Conservation (phyloP, 2,888 invertebrate species). For the Mimas tiliae region DNA sequence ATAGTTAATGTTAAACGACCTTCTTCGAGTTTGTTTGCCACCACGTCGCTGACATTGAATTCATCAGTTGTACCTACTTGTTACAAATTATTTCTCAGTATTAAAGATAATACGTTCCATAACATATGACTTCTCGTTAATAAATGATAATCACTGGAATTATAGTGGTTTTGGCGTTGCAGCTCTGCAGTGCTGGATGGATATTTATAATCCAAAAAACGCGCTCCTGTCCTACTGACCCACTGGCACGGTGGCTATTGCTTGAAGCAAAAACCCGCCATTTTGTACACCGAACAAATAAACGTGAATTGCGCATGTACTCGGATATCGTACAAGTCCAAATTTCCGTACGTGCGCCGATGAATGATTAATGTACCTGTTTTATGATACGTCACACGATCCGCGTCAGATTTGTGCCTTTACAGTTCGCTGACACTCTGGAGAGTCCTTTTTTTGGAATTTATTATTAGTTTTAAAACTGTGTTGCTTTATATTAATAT, state of each 20-base stretch:
- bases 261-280: conserved; percentile 62
- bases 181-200: conserved; percentile 31
- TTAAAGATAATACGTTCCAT: too few species aligned
- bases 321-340: conserved; percentile 47
- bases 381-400: conserved; percentile 41
- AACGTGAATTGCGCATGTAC: conserved; percentile 62
- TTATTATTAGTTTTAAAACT: conserved; percentile 37
- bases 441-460: conserved; percentile 41
- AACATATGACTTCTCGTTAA: background rate
- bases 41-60: too few species aligned
- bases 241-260: conserved; percentile 61
- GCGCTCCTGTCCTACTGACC: conserved; percentile 73
- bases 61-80: too few species aligned
- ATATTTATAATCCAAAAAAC: conserved; percentile 47
- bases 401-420: conserved; percentile 37
- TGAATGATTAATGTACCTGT: conserved; percentile 53
- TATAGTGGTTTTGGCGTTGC: background rate
- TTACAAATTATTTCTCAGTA: too few species aligned
- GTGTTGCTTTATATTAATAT: background rate
- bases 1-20: too few species aligned
- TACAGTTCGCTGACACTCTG: conserved; percentile 9
- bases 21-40: too few species aligned
- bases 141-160: background rate
- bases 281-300: conserved; percentile 64
- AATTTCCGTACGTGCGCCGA: conserved; percentile 43